Conservation (phyloP, 1,140 invertebrate species). For the Brachionus asplanchnoidis region DNA sequence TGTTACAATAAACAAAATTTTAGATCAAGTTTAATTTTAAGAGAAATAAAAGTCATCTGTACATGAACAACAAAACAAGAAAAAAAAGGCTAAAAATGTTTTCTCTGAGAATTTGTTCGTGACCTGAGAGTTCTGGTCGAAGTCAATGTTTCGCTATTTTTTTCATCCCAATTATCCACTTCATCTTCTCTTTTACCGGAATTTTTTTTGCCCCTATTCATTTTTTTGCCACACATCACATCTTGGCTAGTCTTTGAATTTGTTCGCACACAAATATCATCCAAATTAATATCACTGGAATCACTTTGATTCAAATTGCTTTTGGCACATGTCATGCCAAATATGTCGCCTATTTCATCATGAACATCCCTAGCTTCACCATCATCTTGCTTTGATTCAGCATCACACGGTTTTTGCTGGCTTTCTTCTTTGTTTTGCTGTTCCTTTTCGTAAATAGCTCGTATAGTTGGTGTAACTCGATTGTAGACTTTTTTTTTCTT, state of each 20-base stretch:
- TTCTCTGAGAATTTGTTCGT: constrained; percentile 14
- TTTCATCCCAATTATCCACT: not conserved
- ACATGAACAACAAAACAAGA: constrained; percentile 1
- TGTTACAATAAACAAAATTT: not conserved
- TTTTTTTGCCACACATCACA: not conserved
- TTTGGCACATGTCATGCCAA: not conserved
- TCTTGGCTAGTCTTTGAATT: not conserved
- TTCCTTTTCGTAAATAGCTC: constrained; percentile 26
- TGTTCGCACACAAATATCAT: not conserved
- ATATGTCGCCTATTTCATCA: constrained; percentile 26
- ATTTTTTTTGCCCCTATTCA: not conserved
- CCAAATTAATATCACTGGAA: constrained; percentile 15
- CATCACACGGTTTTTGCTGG: not conserved
- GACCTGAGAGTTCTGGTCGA: not conserved
- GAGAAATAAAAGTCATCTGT: not conserved
- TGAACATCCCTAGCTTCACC: not conserved
- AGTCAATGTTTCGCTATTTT: not conserved
- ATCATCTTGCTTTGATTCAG: not conserved
- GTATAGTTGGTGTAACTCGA: constrained; percentile 19
- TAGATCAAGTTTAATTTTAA: not conserved
- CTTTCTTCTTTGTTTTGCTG: constrained; percentile 20
- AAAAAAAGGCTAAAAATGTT: not conserved
- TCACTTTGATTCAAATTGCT: not conserved
- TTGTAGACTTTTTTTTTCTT: constrained; percentile 37
- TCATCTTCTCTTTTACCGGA: not conserved